Evolutionary conservation across 2,113 vertebrate species (phyloP).

Genomic region (Vanacampus margaritifer): DNA sequence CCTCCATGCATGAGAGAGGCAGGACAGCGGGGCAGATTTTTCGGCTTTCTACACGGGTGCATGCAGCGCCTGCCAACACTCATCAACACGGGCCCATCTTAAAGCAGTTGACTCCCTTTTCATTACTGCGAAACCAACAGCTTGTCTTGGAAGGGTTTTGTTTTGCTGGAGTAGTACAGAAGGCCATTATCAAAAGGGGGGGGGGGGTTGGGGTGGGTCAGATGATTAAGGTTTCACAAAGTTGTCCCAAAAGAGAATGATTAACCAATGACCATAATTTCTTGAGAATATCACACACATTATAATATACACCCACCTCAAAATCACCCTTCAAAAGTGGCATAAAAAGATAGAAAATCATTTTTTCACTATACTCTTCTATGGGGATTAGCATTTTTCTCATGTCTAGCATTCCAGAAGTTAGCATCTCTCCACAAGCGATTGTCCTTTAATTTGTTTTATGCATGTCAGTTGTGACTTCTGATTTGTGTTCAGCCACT

Average conservation of each 20-base stretch:
- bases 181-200: constrained; percentile 42
- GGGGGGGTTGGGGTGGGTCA: no score
- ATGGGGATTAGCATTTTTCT: neutral
- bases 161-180: constrained; percentile 32
- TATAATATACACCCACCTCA: no score
- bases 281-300: no score
- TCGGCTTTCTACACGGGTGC: constrained; percentile 54
- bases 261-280: no score
- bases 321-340: no score
- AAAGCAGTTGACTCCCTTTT: constrained; percentile 64
- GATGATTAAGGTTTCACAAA: constrained; percentile 38
- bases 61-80: constrained; percentile 64
- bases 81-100: constrained; percentile 62
- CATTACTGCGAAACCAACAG: constrained; percentile 55
- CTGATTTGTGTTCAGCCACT: constrained; percentile 31
- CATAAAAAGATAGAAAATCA: neutral
- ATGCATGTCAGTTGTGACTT: constrained; percentile 36
- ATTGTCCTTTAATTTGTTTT: neutral
- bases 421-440: neutral
- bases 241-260: constrained; percentile 1
- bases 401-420: neutral
- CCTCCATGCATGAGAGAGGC: constrained; percentile 67
- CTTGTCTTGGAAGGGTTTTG: constrained; percentile 45
- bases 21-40: constrained; percentile 70
- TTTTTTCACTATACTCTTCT: neutral